phyloP scores from a whole-genome alignment of 2,888 invertebrate genomes.

The Andrena bicolor region DNA sequence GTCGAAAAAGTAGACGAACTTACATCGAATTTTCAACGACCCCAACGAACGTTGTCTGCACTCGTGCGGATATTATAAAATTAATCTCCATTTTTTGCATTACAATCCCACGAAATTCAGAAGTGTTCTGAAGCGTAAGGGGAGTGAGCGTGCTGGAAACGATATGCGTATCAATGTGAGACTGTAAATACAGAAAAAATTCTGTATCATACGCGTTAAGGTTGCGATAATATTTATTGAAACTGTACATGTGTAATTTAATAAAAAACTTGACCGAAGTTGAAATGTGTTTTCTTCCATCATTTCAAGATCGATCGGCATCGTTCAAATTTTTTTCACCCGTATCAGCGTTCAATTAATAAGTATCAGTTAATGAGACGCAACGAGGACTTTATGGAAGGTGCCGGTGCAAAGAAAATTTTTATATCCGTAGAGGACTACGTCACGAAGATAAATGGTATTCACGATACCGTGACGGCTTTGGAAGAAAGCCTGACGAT shows the following conservation, averaged over 20 bases:
- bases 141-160: background rate
- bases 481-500: conserved; percentile 71
- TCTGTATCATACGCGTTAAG: background rate
- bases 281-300: background rate
- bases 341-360: background rate
- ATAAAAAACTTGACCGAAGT: conserved; percentile 20
- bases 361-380: background rate
- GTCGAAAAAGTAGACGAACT: conserved; percentile 55
- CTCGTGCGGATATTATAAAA: background rate
- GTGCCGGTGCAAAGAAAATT: background rate
- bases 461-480: conserved; percentile 47
- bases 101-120: no score
- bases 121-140: background rate
- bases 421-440: conserved; percentile 30
- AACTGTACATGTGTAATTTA: conserved; percentile 32
- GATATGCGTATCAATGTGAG: conserved; percentile 1
- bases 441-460: conserved; percentile 40
- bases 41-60: no score
- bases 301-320: background rate
- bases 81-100: background rate
- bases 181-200: conserved; percentile 5
- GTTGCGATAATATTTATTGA: conserved; percentile 11
- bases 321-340: background rate
- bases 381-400: background rate
- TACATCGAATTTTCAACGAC: background rate